phyloP scores from a whole-genome alignment of 2,888 invertebrate species.

The Pterostichus niger region DNA sequence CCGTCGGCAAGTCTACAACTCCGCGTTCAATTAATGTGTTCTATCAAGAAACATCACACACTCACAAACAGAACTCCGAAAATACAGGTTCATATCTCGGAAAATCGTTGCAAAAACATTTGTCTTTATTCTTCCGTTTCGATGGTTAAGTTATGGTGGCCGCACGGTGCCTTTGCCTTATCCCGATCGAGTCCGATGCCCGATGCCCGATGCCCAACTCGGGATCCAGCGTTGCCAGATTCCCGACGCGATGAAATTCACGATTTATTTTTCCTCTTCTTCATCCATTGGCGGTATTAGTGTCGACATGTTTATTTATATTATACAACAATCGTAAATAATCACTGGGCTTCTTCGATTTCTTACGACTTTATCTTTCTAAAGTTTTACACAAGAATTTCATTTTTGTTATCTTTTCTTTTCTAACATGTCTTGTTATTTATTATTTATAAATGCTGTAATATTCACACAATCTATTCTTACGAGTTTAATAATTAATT shows the following conservation, averaged over 20 bases:
- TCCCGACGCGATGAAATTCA: conserved; percentile 34
- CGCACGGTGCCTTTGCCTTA: conserved; percentile 31
- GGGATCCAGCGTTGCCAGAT: conserved; percentile 41
- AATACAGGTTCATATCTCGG: conserved; percentile 59
- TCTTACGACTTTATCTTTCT: not conserved
- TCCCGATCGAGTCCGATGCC: conserved; percentile 35
- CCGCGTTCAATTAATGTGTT: conserved; percentile 49
- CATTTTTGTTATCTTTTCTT: not conserved
- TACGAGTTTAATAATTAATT: too few species aligned
- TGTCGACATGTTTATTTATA: conserved; percentile 45
- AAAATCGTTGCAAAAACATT: conserved; percentile 75
- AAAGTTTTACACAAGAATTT: conserved; percentile 3
- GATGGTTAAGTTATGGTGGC: conserved; percentile 70
- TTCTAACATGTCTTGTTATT: too few species aligned
- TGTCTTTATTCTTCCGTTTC: conserved; percentile 79
- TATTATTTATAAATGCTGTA: too few species aligned
- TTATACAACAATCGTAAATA: conserved; percentile 50
- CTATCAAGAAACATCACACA: conserved; percentile 49
- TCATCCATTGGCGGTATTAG: conserved; percentile 23
- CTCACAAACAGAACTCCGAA: conserved; percentile 29
- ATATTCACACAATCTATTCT: too few species aligned
- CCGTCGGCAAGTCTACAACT: conserved; percentile 13
- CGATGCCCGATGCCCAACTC: not conserved
- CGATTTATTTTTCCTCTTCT: conserved; percentile 41
- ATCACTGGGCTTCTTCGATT: conserved; percentile 22